phyloP scores from a whole-genome alignment of 2,888 invertebrate genomes.

The Chrysopilus asiliformis region DNA sequence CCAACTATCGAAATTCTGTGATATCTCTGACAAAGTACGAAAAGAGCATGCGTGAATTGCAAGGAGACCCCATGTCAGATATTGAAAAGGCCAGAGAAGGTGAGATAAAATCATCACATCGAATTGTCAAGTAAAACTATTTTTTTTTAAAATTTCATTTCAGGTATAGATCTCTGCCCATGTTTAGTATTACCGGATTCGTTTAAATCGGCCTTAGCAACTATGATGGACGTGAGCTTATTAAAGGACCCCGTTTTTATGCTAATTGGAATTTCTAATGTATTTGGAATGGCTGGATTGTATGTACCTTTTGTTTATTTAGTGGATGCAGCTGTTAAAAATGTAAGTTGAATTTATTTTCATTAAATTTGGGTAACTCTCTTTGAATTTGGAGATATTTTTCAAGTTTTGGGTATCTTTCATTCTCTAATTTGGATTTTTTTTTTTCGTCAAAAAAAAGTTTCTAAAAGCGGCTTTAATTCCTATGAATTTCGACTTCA shows the following conservation, averaged over 20 bases:
- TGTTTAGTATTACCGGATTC: conserved; percentile 65
- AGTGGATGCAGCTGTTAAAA: conserved; percentile 61
- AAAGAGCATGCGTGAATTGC: conserved; percentile 44
- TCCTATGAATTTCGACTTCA: too few species aligned
- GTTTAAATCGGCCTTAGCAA: conserved; percentile 67
- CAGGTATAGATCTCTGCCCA: conserved; percentile 69
- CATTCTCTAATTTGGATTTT: too few species aligned
- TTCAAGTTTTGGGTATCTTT: not conserved
- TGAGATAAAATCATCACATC: too few species aligned
- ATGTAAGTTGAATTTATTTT: conserved; percentile 46
- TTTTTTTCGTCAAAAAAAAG: too few species aligned
- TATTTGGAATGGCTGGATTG: conserved; percentile 95
- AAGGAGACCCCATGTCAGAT: conserved; percentile 43
- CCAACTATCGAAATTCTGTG: conserved; percentile 82
- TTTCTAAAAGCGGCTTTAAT: too few species aligned
- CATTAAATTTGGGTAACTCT: not conserved
- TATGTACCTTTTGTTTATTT: conserved; percentile 95
- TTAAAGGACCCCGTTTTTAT: conserved; percentile 82
- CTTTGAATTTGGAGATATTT: not conserved
- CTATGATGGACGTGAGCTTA: conserved; percentile 84
- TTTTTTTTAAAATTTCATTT: conserved; percentile 3
- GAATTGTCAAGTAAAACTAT: too few species aligned
- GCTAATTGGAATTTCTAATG: conserved; percentile 82
- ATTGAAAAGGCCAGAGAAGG: conserved; percentile 42
- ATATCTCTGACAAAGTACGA: conserved; percentile 67